These are phyloP conservation scores for Margaritifera margaritifera DNA, from an alignment of 2,888 invertebrate genomes.

Conservation along the genomic window DNA sequence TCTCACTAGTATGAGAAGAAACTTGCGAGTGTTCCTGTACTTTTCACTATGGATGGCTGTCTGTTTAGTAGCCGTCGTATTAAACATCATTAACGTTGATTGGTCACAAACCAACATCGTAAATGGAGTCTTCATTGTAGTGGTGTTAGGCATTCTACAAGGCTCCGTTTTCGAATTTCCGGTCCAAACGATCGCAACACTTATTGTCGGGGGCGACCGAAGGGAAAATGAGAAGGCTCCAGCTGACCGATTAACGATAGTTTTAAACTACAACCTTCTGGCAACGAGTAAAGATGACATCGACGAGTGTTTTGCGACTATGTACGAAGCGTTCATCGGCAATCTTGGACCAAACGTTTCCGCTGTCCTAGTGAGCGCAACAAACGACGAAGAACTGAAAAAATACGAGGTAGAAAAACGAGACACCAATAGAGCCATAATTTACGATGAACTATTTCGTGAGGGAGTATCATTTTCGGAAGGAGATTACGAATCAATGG, in stretches of 20 bases:
- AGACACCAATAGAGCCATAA: slow-evolving; percentile 56
- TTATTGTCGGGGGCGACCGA: slow-evolving; percentile 53
- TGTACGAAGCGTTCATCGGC: slow-evolving; percentile 63
- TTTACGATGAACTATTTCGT: slow-evolving; percentile 55
- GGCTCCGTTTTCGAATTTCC: slow-evolving; percentile 61
- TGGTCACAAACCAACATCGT: slow-evolving; percentile 53
- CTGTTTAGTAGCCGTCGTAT: slow-evolving; percentile 43
- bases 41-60: slow-evolving; percentile 57
- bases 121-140: slow-evolving; percentile 54
- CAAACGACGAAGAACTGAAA: slow-evolving; percentile 50
- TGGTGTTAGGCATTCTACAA: slow-evolving; percentile 57
- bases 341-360: slow-evolving; percentile 57
- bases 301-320: slow-evolving; percentile 60
- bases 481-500: slow-evolving; percentile 48
- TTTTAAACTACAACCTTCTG: slow-evolving; percentile 58
- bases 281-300: slow-evolving; percentile 59
- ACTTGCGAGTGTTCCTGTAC: slow-evolving; percentile 49
- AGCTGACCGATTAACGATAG: slow-evolving; percentile 47
- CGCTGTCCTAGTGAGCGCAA: slow-evolving; percentile 62
- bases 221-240: slow-evolving; percentile 36
- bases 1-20: slow-evolving; percentile 44
- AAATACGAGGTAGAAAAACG: slow-evolving; percentile 52
- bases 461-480: slow-evolving; percentile 56
- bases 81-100: slow-evolving; percentile 61
- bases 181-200: slow-evolving; percentile 55